These are phyloP conservation scores for Emydoidea blandingii DNA, from an alignment of 2,797 vertebrate genomes.

Conservation along the genomic window DNA sequence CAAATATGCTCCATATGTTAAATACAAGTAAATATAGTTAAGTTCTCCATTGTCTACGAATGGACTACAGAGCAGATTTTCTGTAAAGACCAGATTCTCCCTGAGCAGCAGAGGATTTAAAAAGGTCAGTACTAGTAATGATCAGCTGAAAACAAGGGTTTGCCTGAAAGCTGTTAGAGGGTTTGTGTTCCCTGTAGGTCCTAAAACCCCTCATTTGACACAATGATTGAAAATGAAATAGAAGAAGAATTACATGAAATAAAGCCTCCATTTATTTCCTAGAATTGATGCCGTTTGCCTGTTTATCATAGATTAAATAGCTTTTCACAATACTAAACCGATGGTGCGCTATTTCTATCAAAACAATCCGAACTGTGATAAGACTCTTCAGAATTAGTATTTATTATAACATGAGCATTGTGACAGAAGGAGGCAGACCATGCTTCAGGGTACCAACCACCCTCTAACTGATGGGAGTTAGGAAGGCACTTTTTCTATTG, in stretches of 20 bases:
- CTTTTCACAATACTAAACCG: not conserved
- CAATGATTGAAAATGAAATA: not conserved
- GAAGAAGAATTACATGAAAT: constrained; percentile 4
- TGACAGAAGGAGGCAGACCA: not conserved
- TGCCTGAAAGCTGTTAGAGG: constrained; percentile 30
- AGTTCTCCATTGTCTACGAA: constrained; percentile 62
- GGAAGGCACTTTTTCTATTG: not conserved
- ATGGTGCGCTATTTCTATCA: not conserved
- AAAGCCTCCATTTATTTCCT: rapidly evolving
- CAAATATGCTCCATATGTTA: constrained; percentile 74
- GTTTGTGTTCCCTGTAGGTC: constrained; percentile 45
- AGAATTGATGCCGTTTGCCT: not conserved
- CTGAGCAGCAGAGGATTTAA: constrained; percentile 73
- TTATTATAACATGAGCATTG: not conserved
- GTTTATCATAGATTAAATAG: not conserved
- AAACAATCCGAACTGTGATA: not conserved
- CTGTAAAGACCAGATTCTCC: constrained; percentile 70
- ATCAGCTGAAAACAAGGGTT: constrained; percentile 69
- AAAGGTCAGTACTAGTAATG: constrained; percentile 72
- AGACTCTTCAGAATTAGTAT: not conserved
- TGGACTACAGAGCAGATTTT: constrained; percentile 66
- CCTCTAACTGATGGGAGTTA: not conserved
- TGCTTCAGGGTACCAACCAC: constrained; percentile 7
- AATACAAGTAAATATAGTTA: constrained; percentile 75
- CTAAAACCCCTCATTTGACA: constrained; percentile 16